A percentile compares a stretch with the other conserved stretches of the same genome.
Evolutionary conservation across 1,140 invertebrate species (phyloP).

Genomic region (Streblospio benedicti): DNA sequence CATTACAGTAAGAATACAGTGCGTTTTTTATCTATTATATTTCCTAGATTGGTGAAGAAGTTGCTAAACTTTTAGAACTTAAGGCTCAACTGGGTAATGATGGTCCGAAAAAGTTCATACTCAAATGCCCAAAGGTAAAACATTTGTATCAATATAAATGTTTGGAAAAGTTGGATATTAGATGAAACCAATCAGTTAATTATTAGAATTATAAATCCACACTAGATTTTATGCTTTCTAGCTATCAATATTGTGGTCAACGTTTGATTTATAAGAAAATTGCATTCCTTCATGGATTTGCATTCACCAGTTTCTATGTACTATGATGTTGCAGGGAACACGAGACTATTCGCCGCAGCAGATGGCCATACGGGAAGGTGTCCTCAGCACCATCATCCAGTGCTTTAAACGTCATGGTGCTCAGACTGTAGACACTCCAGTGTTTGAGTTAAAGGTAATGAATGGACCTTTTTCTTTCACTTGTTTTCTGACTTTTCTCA

Average conservation of each 20-base stretch:
- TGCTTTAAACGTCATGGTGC: slow-evolving; percentile 97
- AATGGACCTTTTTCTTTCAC: background rate
- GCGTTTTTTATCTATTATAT: too few relatives aligned
- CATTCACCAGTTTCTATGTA: too few relatives aligned
- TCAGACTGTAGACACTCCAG: slow-evolving; percentile 95
- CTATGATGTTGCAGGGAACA: slow-evolving; percentile 64
- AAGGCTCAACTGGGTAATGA: slow-evolving; percentile 61
- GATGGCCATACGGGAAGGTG: slow-evolving; percentile 83
- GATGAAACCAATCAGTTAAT: too few relatives aligned
- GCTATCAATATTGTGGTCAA: too few relatives aligned
- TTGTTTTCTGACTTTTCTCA: background rate
- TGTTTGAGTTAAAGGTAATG: slow-evolving; percentile 91
- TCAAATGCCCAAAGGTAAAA: slow-evolving; percentile 76
- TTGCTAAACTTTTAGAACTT: slow-evolving; percentile 66
- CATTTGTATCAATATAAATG: background rate
- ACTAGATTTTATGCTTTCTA: too few relatives aligned
- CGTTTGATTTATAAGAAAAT: too few relatives aligned
- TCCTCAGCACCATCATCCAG: slow-evolving; percentile 76
- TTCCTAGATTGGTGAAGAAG: slow-evolving; percentile 72
- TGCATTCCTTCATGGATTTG: too few relatives aligned
- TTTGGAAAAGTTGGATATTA: too few relatives aligned
- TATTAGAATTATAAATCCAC: too few relatives aligned
- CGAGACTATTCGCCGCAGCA: slow-evolving; percentile 88
- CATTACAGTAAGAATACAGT: too few relatives aligned
- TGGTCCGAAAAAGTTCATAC: slow-evolving; percentile 63